Percentiles rank a stretch among this genome's conserved stretches.
Evolutionary conservation across 2,113 vertebrate genomes (phyloP).

Genomic region (Leiothrix lutea): DNA sequence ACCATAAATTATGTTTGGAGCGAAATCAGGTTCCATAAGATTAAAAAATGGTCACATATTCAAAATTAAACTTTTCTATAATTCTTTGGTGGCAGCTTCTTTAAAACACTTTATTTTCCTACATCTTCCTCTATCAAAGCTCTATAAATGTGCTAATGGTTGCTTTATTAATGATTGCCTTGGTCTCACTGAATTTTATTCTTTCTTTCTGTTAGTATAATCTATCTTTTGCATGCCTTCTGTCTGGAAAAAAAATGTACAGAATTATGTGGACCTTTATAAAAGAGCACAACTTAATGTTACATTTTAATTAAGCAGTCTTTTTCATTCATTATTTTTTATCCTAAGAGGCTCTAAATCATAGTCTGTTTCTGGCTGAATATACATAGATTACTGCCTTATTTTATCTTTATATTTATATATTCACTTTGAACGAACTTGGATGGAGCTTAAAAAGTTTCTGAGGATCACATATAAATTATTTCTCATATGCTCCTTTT

Average conservation of each 20-base stretch:
- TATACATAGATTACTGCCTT: background rate
- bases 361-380: background rate
- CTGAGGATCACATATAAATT: background rate
- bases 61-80: background rate
- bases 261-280: conserved; percentile 24
- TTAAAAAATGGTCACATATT: background rate
- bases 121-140: background rate
- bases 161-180: background rate
- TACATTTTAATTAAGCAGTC: conserved; percentile 42
- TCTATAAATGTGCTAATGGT: background rate
- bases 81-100: background rate
- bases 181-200: background rate
- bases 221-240: background rate
- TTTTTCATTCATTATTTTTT: conserved; percentile 46
- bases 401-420: conserved; percentile 6
- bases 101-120: background rate
- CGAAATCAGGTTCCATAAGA: background rate
- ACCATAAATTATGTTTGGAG: background rate
- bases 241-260: background rate
- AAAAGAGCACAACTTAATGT: conserved; percentile 16
- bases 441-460: background rate
- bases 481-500: background rate
- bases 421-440: background rate
- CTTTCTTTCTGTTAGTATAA: background rate
- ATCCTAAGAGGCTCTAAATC: conserved; percentile 11